Evolutionary conservation across 37 sponge, comb jelly and placozoan species (phyloP), one percentile per base, ranked within the genome.

Genomic region (Tethya wilhelma): DNA sequence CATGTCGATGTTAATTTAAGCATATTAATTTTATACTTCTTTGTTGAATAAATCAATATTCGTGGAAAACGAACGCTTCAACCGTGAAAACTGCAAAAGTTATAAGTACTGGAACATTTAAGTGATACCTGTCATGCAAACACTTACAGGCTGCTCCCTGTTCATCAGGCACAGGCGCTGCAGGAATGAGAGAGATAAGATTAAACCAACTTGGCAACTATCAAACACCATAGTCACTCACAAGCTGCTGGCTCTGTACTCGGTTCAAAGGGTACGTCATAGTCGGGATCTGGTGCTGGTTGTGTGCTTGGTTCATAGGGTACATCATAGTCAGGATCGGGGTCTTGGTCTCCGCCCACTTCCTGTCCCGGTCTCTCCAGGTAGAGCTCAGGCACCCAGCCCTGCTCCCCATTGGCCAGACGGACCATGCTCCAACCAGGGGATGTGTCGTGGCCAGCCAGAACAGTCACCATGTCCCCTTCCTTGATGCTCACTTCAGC

Each of bases 401-500:
- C 91, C 2, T 63, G 36, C 25, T 34, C 58, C 4, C 59, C 59
- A 2, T 6, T 56, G 28, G 63, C 86, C 31, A 60, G 34, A 28
- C 55, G 42, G 0, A 60, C 86, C 60, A 59, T 60, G 36, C 83
- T 20, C 91, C 91, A 90, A 1, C 82, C 86, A 23, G 64, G 58
- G n/a, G 73, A 57, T 11, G 57, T 33, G 0, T 20, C 36, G 2
- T 64, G 57, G 19, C 33, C 20, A 7, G 64, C n/a, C 31, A 23
- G 0, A 6, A 31, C 70, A 26, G 33, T 82, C 23, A 93, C 63
- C 28, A 87, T 28, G 44, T 93, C 93, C 11, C 97, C 97, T n/a
- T 90, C 89, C 31, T 38, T 55, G 39, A 90, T 46, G 2, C 81
- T 55, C 33, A 96, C 38, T 71, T 96, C 97, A 59, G 81, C 67